Conservation (phyloP, 2,113 vertebrate species). For the Engystomops pustulosus region DNA sequence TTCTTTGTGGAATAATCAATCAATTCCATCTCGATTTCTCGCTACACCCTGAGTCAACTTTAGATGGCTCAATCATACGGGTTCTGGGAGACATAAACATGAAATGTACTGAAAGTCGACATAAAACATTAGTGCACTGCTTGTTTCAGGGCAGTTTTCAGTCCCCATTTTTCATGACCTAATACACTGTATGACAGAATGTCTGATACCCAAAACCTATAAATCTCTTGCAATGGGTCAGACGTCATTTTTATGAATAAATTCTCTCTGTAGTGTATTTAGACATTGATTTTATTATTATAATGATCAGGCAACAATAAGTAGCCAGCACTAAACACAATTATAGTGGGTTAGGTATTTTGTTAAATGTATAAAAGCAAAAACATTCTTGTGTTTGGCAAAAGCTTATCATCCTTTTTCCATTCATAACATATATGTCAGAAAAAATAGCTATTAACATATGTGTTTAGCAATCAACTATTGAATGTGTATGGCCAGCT, state of each 20-base stretch:
- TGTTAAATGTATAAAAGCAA: too few species aligned
- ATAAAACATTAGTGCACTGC: background rate
- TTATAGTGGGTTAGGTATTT: too few species aligned
- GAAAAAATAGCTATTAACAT: too few species aligned
- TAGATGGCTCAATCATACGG: background rate
- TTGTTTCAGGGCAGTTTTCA: background rate
- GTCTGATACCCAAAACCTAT: slow-evolving; percentile 13
- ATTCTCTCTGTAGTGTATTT: background rate
- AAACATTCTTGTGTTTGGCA: too few species aligned
- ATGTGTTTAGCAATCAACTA: too few species aligned
- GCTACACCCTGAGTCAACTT: slow-evolving; percentile 27
- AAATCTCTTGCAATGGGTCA: background rate
- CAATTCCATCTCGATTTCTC: background rate
- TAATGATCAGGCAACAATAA: background rate
- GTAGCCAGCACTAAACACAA: background rate
- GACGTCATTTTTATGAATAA: background rate
- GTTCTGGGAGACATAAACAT: slow-evolving; percentile 28
- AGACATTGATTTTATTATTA: slow-evolving; percentile 6
- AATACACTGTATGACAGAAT: slow-evolving; percentile 8
- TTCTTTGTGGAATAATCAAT: slow-evolving; percentile 29
- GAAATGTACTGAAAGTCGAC: slow-evolving; percentile 6
- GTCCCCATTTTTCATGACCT: slow-evolving; percentile 22
- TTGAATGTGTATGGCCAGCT: too few species aligned
- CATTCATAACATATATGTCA: too few species aligned
- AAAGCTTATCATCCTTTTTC: too few species aligned